Evolutionary conservation across 2,797 vertebrate genomes (phyloP).

Genomic region (Molossus molossus): DNA sequence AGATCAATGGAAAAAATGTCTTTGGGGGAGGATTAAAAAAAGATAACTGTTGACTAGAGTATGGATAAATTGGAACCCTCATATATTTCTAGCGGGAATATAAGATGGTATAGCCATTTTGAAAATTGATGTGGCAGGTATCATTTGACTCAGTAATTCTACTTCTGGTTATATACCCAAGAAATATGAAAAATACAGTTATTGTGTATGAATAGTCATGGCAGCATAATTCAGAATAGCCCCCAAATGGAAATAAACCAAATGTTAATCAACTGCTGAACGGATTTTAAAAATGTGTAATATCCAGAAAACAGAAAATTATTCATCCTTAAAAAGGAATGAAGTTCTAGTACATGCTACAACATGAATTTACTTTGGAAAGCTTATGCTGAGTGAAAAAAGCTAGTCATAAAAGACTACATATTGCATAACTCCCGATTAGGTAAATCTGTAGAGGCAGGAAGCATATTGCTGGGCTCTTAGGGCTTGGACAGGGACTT

Average conservation of each 20-base stretch:
- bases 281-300: background rate
- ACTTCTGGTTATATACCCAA: background rate
- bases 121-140: background rate
- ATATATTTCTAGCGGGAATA: background rate
- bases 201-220: background rate
- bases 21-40: too few species aligned
- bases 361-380: slow-evolving; percentile 59
- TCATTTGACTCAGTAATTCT: background rate
- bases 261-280: slow-evolving; percentile 46
- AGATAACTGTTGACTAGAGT: background rate
- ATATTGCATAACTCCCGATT: slow-evolving; percentile 13
- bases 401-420: slow-evolving; percentile 8
- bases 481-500: background rate
- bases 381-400: slow-evolving; percentile 31
- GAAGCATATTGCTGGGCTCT: background rate
- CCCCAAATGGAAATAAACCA: slow-evolving; percentile 34
- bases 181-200: background rate
- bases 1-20: too few species aligned
- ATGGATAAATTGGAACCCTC: slow-evolving; percentile 3
- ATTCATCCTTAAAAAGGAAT: slow-evolving; percentile 39
- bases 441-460: background rate
- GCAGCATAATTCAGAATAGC: background rate
- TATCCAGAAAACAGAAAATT: slow-evolving; percentile 58
- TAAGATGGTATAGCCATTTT: background rate
- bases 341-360: background rate